Evolutionary conservation across 2,797 vertebrate species (phyloP).

Genomic region (Tenualosa thibaudeaui): DNA sequence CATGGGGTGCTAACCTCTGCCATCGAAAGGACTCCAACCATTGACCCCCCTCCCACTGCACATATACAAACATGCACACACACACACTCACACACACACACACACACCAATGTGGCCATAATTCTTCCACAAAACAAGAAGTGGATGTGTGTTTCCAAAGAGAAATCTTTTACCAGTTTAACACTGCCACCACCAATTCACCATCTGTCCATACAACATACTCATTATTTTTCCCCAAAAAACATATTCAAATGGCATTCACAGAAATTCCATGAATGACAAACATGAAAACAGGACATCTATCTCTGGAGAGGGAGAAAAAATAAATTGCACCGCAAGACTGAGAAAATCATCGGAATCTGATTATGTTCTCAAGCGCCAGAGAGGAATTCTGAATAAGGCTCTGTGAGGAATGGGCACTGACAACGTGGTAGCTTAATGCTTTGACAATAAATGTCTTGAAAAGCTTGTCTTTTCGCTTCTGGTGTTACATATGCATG

Average conservation of each 20-base stretch:
- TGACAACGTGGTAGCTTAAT: conserved; percentile 35
- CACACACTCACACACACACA: conserved; percentile 18
- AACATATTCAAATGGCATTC: background rate
- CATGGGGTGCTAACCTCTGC: conserved; percentile 28
- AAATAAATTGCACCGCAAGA: background rate
- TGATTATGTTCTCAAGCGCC: conserved; percentile 14
- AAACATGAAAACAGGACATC: background rate
- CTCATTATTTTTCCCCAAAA: background rate
- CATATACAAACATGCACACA: background rate
- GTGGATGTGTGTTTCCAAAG: background rate
- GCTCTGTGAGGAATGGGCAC: conserved; percentile 29
- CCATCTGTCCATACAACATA: background rate
- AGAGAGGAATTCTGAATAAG: conserved; percentile 16
- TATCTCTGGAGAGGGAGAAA: background rate
- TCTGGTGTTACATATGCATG: background rate
- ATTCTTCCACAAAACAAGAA: background rate
- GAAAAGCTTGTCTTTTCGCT: conserved; percentile 33
- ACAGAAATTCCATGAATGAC: background rate
- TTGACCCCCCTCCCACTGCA: background rate
- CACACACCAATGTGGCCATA: background rate
- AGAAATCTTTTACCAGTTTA: background rate
- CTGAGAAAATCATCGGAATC: conserved; percentile 23
- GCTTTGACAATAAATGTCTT: conserved; percentile 40
- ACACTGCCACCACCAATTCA: background rate
- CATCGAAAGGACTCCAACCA: background rate